Percentiles rank a stretch among this genome's conserved stretches.
Evolutionary conservation across 2,113 vertebrate genomes (phyloP).

Genomic region (Cryptotis parvus): DNA sequence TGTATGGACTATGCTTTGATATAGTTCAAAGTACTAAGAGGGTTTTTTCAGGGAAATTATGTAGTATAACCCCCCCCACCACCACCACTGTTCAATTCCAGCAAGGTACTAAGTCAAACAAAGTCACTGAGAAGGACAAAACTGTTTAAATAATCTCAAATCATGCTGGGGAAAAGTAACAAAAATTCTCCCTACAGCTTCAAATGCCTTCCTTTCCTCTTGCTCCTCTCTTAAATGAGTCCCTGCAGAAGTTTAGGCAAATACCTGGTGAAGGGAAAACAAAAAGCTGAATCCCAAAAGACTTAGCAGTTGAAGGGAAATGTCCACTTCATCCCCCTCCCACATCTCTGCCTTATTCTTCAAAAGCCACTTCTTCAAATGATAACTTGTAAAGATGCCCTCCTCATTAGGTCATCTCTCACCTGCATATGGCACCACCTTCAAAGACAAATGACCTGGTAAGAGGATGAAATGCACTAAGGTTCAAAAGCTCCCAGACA

Average conservation of each 20-base stretch:
- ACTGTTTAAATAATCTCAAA: constrained; percentile 50
- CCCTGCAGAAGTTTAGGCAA: constrained; percentile 59
- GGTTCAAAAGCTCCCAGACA: constrained; percentile 49
- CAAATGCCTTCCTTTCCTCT: constrained; percentile 28
- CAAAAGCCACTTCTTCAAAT: constrained; percentile 63
- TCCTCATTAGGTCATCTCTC: constrained; percentile 61
- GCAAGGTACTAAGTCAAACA: not conserved
- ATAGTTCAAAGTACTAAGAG: constrained; percentile 69
- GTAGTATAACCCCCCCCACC: not conserved
- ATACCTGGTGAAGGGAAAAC: constrained; percentile 59
- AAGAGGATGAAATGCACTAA: constrained; percentile 51
- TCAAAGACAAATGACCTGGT: constrained; percentile 64
- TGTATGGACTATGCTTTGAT: constrained; percentile 64
- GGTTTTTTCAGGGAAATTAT: constrained; percentile 49
- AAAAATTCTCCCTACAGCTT: constrained; percentile 43
- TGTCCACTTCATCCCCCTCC: constrained; percentile 17
- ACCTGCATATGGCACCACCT: constrained; percentile 53
- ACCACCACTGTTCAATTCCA: constrained; percentile 26
- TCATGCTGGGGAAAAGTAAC: constrained; percentile 11
- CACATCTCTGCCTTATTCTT: constrained; percentile 46
- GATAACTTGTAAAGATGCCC: constrained; percentile 59
- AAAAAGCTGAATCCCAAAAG: constrained; percentile 51
- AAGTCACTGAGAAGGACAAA: constrained; percentile 50
- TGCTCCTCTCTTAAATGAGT: constrained; percentile 42
- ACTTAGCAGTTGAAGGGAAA: constrained; percentile 39